A percentile compares a stretch with the other conserved stretches of the same genome.
These are phyloP conservation scores for Anaspis maculata DNA, from an alignment of 2,888 invertebrate species.

Conservation along the genomic window DNA sequence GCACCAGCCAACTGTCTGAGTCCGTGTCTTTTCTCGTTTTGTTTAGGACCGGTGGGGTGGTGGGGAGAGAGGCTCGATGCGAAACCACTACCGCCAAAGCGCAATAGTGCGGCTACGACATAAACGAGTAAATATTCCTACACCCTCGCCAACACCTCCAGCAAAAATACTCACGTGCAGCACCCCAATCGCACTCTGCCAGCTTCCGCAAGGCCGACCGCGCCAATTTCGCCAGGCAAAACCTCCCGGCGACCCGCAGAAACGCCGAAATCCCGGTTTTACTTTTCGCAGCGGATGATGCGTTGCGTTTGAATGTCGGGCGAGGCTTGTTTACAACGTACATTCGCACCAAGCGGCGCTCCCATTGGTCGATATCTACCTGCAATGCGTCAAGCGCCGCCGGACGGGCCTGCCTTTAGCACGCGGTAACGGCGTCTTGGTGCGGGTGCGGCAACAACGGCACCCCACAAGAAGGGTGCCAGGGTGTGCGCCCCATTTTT, in stretches of 20 bases:
- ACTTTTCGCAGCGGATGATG: constrained; percentile 54
- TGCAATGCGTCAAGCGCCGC: constrained; percentile 71
- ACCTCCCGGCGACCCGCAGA: not conserved
- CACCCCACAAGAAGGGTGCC: too few relatives aligned
- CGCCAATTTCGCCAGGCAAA: not conserved
- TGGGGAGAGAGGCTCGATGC: constrained; percentile 29
- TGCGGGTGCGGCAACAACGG: constrained; percentile 42
- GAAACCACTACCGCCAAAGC: constrained; percentile 39
- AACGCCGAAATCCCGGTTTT: constrained; percentile 43
- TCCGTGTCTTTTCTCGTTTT: constrained; percentile 35
- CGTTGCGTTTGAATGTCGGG: constrained; percentile 57
- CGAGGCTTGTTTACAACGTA: constrained; percentile 66
- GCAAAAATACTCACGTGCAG: constrained; percentile 43
- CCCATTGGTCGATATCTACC: constrained; percentile 75
- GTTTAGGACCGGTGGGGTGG: constrained; percentile 31
- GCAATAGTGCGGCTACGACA: constrained; percentile 43
- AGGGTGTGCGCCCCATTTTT: too few relatives aligned
- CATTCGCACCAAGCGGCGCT: constrained; percentile 49
- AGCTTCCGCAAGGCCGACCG: not conserved
- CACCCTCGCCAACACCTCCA: constrained; percentile 28
- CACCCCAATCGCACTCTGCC: not conserved
- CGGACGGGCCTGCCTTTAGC: constrained; percentile 32
- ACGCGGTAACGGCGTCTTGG: constrained; percentile 33
- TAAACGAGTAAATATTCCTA: constrained; percentile 43
- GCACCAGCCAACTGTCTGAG: constrained; percentile 40